Evolutionary conservation across 2,888 invertebrate genomes (phyloP).

Genomic region (Cheilosia variabilis): DNA sequence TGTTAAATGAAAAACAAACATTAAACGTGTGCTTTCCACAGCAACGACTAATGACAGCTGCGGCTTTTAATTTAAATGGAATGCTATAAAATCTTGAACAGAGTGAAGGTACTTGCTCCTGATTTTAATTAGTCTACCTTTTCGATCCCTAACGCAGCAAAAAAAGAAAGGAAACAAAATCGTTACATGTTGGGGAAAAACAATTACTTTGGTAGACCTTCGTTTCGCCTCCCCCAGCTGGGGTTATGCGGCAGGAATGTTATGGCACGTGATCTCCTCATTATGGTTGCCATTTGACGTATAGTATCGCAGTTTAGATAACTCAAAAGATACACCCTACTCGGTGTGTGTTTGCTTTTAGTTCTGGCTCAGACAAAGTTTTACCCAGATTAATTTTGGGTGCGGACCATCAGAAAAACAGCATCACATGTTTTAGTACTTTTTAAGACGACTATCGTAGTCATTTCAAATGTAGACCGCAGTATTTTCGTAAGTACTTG

Average conservation of each 20-base stretch:
- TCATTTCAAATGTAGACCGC: constrained; percentile 9
- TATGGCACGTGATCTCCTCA: constrained; percentile 3
- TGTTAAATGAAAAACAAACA: constrained; percentile 41
- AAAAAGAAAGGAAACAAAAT: not conserved
- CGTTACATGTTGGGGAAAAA: not conserved
- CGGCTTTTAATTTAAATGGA: constrained; percentile 42
- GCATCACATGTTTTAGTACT: constrained; percentile 25
- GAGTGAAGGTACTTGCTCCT: not conserved
- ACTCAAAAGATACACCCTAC: not conserved
- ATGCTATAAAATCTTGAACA: constrained; percentile 9
- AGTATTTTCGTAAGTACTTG: not conserved
- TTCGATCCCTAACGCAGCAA: not conserved
- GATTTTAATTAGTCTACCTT: constrained; percentile 31
- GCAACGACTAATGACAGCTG: constrained; percentile 29
- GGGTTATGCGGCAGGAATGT: not conserved
- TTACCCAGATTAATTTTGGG: constrained; percentile 15
- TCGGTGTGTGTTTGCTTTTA: not conserved
- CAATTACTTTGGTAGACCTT: not conserved
- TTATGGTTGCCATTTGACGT: constrained; percentile 1
- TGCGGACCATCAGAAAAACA: not conserved
- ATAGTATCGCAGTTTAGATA: not conserved
- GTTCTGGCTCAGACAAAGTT: not conserved
- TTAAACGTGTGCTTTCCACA: constrained; percentile 16
- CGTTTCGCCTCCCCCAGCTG: too few species aligned
- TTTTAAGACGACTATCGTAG: constrained; percentile 32